phyloP scores from a whole-genome alignment of 2,797 vertebrate species.

The Schizopygopsis pylzovi region DNA sequence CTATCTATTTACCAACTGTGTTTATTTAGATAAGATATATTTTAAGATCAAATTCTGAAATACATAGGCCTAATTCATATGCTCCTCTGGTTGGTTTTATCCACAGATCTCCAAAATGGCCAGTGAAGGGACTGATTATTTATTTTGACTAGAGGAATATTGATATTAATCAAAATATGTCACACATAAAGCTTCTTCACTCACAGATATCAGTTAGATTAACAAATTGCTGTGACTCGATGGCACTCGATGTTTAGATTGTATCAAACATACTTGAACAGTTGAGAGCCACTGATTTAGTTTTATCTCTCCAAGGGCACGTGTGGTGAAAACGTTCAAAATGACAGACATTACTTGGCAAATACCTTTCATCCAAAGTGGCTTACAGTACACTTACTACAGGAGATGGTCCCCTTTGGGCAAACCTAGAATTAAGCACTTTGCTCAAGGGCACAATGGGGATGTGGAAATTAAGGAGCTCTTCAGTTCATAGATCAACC shows the following conservation, averaged over 20 bases:
- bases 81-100: not conserved
- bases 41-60: not conserved
- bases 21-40: not conserved
- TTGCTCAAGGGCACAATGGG: conserved; percentile 11
- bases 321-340: not conserved
- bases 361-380: not conserved
- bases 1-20: not conserved
- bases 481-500: not conserved
- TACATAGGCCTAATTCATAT: not conserved
- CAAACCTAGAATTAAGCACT: conserved; percentile 13
- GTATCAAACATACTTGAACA: not conserved
- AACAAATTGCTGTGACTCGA: not conserved
- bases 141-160: not conserved
- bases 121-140: not conserved
- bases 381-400: not conserved
- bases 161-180: not conserved
- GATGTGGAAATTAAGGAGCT: conserved; percentile 8
- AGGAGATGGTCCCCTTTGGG: not conserved
- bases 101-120: not conserved
- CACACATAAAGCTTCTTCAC: not conserved
- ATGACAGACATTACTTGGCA: not conserved
- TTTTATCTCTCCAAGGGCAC: not conserved
- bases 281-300: not conserved
- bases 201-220: not conserved
- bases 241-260: not conserved